Conservation (phyloP, 2,888 invertebrate genomes). For the Dermolepida albohirtum region DNA sequence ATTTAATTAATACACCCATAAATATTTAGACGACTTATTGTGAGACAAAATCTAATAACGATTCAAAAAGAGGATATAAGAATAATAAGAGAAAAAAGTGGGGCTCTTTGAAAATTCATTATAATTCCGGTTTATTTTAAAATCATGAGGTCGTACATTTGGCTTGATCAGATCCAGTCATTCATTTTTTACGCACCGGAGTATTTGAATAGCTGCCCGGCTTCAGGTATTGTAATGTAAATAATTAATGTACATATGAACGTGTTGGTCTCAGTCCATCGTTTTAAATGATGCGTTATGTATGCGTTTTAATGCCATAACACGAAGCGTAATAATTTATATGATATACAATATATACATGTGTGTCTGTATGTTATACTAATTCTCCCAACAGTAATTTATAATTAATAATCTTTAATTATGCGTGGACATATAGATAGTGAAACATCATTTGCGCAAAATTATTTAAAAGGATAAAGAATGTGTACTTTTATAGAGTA, state of each 20-base stretch:
- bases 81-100: not conserved
- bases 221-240: conserved; percentile 51
- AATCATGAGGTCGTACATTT: conserved; percentile 37
- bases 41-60: too few relatives aligned
- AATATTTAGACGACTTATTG: too few relatives aligned
- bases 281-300: conserved; percentile 27
- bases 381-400: too few relatives aligned
- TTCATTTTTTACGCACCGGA: conserved; percentile 46
- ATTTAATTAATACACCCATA: too few relatives aligned
- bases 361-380: too few relatives aligned
- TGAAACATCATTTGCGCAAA: too few relatives aligned
- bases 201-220: conserved; percentile 49
- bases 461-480: too few relatives aligned
- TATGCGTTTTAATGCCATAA: conserved; percentile 12
- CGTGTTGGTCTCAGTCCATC: conserved; percentile 36
- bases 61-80: too few relatives aligned
- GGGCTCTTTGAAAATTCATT: conserved; percentile 23
- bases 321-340: conserved; percentile 1
- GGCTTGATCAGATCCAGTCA: conserved; percentile 42
- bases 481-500: too few relatives aligned
- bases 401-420: too few relatives aligned
- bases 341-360: conserved; percentile 5
- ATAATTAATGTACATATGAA: conserved; percentile 49
- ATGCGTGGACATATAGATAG: too few relatives aligned
- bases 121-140: conserved; percentile 40